Evolutionary conservation across 2,797 vertebrate genomes (phyloP).

Genomic region (Amblyopsis hoosieri): DNA sequence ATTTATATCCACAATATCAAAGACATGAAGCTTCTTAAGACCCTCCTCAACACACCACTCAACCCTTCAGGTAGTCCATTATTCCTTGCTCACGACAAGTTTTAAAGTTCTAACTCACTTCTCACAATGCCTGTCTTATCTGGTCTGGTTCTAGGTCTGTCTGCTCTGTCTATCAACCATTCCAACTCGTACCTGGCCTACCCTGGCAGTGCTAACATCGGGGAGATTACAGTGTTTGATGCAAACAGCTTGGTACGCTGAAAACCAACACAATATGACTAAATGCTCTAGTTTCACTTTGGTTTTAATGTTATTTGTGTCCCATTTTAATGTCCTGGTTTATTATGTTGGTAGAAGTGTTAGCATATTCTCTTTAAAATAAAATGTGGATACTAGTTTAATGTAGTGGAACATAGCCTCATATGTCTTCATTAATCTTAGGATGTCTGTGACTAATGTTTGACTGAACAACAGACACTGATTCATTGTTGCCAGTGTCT

Average conservation of each 20-base stretch:
- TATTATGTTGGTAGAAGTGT: neutral
- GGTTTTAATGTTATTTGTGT: neutral
- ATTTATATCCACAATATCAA: slow-evolving; percentile 97
- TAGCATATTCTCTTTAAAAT: too few relatives aligned
- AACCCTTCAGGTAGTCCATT: slow-evolving; percentile 84
- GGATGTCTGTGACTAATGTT: too few relatives aligned
- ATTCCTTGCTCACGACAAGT: neutral
- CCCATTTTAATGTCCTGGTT: neutral
- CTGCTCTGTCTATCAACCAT: slow-evolving; percentile 91
- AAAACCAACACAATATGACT: neutral
- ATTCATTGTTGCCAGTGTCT: too few relatives aligned
- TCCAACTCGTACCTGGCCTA: slow-evolving; percentile 94
- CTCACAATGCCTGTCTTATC: neutral
- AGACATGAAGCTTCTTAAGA: slow-evolving; percentile 96
- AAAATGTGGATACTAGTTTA: too few relatives aligned
- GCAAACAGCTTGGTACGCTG: slow-evolving; percentile 88
- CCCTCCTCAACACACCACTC: slow-evolving; percentile 86
- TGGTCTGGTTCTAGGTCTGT: slow-evolving; percentile 81
- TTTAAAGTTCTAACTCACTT: neutral
- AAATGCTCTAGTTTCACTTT: neutral
- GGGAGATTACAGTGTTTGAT: slow-evolving; percentile 90
- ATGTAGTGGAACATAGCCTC: too few relatives aligned
- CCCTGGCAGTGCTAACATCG: slow-evolving; percentile 86
- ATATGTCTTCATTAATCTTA: too few relatives aligned
- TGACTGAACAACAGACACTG: too few relatives aligned